These are phyloP conservation scores for Tinamus major DNA, from an alignment of 2,797 vertebrate species.

Conservation along the genomic window DNA sequence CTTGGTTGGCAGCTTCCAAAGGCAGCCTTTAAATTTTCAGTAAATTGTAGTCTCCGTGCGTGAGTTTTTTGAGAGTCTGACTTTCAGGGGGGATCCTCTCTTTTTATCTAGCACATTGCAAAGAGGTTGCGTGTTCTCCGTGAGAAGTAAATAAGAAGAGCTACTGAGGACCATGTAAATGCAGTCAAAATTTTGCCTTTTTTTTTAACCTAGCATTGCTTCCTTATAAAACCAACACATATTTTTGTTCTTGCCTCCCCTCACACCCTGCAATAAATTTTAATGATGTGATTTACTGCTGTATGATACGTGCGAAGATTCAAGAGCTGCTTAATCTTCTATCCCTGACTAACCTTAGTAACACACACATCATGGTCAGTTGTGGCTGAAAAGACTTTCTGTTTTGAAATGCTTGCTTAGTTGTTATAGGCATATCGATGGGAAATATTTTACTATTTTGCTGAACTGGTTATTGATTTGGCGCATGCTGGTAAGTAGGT, in stretches of 20 bases:
- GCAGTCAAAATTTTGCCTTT: neutral
- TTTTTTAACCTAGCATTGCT: neutral
- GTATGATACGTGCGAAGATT: neutral
- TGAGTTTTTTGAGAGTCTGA: neutral
- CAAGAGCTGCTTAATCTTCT: neutral
- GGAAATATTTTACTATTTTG: neutral
- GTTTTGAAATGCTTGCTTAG: neutral
- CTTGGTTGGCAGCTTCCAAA: conserved; percentile 45
- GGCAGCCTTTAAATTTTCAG: neutral
- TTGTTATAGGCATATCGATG: neutral
- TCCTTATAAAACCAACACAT: neutral
- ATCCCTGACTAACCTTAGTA: neutral
- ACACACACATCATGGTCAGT: neutral
- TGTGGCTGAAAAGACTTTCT: neutral
- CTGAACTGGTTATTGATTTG: conserved; percentile 18
- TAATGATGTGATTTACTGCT: neutral
- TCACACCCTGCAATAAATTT: neutral
- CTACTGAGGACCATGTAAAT: fast-evolving
- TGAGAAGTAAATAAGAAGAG: neutral
- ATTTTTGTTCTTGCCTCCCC: neutral
- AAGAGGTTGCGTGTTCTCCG: neutral
- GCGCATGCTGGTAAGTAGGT: neutral
- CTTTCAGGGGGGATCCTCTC: neutral
- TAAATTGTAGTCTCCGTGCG: neutral
- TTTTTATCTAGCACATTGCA: neutral